Percentiles rank a stretch among this genome's conserved stretches.
phyloP scores from a whole-genome alignment of 2,888 invertebrate species.

The Eupithecia subumbrata region DNA sequence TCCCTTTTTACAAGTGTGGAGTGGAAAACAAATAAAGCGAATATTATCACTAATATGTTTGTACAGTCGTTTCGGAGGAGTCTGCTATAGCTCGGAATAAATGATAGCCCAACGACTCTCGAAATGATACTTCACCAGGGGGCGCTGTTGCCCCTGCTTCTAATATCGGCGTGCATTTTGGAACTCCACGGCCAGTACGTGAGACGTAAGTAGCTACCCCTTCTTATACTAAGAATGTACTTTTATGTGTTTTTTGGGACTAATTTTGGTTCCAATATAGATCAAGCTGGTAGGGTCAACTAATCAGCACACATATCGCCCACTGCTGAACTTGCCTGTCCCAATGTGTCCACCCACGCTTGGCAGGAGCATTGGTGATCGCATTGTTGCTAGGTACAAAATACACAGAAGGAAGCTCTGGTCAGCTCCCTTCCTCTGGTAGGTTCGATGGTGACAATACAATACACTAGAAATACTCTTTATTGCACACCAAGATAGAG shows the following conservation, averaged over 20 bases:
- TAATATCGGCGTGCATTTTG: slow-evolving; percentile 46
- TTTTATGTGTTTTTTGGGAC: not conserved
- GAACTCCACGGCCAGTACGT: slow-evolving; percentile 56
- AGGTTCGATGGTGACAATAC: not conserved
- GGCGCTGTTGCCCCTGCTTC: slow-evolving; percentile 60
- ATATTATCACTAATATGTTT: slow-evolving; percentile 33
- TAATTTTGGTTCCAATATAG: not conserved
- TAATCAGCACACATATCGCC: not conserved
- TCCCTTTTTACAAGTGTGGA: slow-evolving; percentile 50
- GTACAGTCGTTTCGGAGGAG: slow-evolving; percentile 49
- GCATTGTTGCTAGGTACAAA: not conserved
- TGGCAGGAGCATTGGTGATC: not conserved
- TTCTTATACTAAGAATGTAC: not conserved
- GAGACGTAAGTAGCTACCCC: slow-evolving; percentile 63
- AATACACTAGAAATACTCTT: no score
- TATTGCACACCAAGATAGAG: no score
- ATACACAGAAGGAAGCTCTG: not conserved
- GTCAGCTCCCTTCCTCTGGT: not conserved
- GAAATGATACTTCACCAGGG: slow-evolving; percentile 63
- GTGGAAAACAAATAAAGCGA: slow-evolving; percentile 38
- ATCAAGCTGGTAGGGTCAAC: not conserved
- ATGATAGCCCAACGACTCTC: slow-evolving; percentile 52
- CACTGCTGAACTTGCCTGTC: not conserved
- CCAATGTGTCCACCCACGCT: not conserved
- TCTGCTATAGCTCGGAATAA: slow-evolving; percentile 48